Percentiles rank a stretch among this genome's conserved stretches.
Conservation (phyloP, 2,113 vertebrate species). For the Datnioides undecimradiatus region DNA sequence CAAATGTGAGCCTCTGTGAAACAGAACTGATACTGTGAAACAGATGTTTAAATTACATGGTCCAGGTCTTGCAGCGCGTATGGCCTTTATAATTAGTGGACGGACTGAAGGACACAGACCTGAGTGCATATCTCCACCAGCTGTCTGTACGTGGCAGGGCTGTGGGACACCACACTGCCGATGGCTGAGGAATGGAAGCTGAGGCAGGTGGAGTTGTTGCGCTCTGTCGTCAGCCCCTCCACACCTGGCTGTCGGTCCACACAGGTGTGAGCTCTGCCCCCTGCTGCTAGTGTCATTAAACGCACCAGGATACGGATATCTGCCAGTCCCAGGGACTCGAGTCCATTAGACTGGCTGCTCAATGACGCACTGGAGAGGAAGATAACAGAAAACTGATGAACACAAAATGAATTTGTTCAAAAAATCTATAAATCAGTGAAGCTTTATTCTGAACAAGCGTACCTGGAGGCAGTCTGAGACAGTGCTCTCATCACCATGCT, state of each 20-base stretch:
- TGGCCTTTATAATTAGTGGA: background rate
- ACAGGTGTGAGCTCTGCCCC: conserved; percentile 80
- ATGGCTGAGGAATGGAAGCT: conserved; percentile 86
- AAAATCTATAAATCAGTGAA: background rate
- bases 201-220: conserved; percentile 79
- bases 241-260: conserved; percentile 65
- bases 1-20: background rate
- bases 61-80: background rate
- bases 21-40: background rate
- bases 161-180: conserved; percentile 84
- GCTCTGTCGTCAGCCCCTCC: conserved; percentile 65
- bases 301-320: conserved; percentile 86
- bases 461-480: conserved; percentile 85
- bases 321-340: conserved; percentile 86
- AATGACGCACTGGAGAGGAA: conserved; percentile 71
- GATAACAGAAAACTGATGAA: conserved; percentile 30
- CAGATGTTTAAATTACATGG: background rate
- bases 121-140: conserved; percentile 87
- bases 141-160: conserved; percentile 79
- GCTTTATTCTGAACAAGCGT: background rate
- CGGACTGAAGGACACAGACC: conserved; percentile 63
- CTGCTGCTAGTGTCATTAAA: conserved; percentile 85
- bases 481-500: conserved; percentile 87
- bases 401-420: background rate
- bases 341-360: conserved; percentile 80